phyloP scores from a whole-genome alignment of 2,888 invertebrate genomes.

The Hydroisotoma schaefferi region DNA sequence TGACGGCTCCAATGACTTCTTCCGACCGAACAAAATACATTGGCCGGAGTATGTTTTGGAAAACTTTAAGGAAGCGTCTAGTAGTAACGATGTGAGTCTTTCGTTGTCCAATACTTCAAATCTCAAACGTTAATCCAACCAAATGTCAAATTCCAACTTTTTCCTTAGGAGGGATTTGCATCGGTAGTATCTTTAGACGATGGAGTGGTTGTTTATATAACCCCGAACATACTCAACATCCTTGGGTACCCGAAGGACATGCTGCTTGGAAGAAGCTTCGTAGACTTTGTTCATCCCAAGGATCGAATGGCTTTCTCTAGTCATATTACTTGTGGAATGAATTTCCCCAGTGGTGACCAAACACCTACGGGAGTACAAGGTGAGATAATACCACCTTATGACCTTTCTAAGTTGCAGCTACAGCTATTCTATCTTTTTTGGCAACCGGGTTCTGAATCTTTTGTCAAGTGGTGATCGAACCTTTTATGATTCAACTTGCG shows the following conservation, averaged over 20 bases:
- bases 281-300: slow-evolving; percentile 79
- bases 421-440: no score
- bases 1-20: slow-evolving; percentile 15
- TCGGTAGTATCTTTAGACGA: slow-evolving; percentile 79
- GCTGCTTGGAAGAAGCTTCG: slow-evolving; percentile 81
- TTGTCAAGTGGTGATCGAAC: no score
- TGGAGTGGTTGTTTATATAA: slow-evolving; percentile 73
- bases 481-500: no score
- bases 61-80: slow-evolving; percentile 24
- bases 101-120: neutral
- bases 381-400: no score
- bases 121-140: no score
- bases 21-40: slow-evolving; percentile 5
- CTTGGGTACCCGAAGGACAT: slow-evolving; percentile 77
- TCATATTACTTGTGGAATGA: slow-evolving; percentile 57
- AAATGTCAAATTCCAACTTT: no score
- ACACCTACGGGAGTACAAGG: neutral
- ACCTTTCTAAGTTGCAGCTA: no score
- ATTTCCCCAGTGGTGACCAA: slow-evolving; percentile 25
- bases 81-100: slow-evolving; percentile 17
- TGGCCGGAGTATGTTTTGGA: slow-evolving; percentile 31
- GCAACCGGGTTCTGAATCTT: no score
- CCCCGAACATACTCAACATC: slow-evolving; percentile 63
- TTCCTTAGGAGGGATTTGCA: slow-evolving; percentile 73
- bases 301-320: slow-evolving; percentile 70